A percentile compares a stretch with the other conserved stretches of the same genome.
phyloP scores from a whole-genome alignment of 2,888 invertebrate species.

The Himalopsyche kuldschensis region DNA sequence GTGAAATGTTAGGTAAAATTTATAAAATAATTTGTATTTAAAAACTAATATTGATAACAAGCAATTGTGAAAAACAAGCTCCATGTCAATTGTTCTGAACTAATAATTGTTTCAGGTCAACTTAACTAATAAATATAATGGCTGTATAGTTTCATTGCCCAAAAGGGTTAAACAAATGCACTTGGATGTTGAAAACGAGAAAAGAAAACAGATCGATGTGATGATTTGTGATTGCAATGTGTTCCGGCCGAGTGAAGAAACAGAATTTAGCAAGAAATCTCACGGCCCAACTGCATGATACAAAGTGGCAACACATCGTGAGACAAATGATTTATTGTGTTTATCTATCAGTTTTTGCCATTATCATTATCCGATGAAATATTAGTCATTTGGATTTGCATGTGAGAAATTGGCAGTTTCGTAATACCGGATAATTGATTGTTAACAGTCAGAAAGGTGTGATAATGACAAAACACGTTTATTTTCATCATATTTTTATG shows the following conservation, averaged over 20 bases:
- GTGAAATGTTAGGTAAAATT: too few species aligned
- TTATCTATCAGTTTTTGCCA: neutral
- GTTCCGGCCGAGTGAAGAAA: neutral
- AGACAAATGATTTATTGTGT: neutral
- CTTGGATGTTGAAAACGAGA: neutral
- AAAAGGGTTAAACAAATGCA: neutral
- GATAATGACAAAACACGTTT: too few species aligned
- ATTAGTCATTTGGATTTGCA: neutral
- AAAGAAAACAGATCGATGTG: slow-evolving; percentile 1
- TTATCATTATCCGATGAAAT: neutral
- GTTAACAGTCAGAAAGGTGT: neutral
- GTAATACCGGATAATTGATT: neutral
- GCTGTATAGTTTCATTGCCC: neutral
- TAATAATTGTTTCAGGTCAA: too few species aligned
- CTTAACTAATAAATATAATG: too few species aligned
- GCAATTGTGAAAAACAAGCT: too few species aligned
- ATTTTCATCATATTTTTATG: too few species aligned
- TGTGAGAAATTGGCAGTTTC: neutral
- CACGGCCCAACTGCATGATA: neutral
- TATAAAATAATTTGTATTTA: too few species aligned
- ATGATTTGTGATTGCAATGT: slow-evolving; percentile 5
- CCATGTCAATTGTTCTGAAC: too few species aligned
- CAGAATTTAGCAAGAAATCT: neutral
- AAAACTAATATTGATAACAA: too few species aligned
- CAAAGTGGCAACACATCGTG: neutral